phyloP scores from a whole-genome alignment of 2,888 invertebrate genomes.

The Tiphia femorata region DNA sequence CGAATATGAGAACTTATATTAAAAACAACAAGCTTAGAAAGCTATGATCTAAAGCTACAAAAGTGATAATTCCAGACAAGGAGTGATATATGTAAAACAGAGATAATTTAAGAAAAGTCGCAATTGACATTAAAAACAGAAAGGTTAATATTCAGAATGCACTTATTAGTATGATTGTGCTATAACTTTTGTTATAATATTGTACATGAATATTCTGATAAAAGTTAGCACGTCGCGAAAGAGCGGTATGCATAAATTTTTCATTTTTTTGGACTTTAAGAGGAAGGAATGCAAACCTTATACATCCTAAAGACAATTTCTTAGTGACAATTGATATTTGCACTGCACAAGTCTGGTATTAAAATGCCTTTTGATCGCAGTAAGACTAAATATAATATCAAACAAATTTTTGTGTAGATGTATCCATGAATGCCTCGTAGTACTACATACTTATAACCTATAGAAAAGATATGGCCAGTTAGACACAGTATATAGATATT shows the following conservation, averaged over 20 bases:
- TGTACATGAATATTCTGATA: slow-evolving; percentile 10
- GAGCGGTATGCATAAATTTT: slow-evolving; percentile 2
- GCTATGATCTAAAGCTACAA: slow-evolving; percentile 28
- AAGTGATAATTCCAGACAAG: slow-evolving; percentile 51
- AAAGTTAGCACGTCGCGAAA: too few species aligned
- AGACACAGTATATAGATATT: slow-evolving; percentile 21
- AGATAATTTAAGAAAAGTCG: slow-evolving; percentile 32
- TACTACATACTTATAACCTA: slow-evolving; percentile 33
- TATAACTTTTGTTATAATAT: slow-evolving; percentile 37
- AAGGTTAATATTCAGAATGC: slow-evolving; percentile 35
- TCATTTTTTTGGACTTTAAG: slow-evolving; percentile 14
- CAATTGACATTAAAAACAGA: slow-evolving; percentile 26
- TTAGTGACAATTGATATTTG: slow-evolving; percentile 6
- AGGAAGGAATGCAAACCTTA: slow-evolving; percentile 9
- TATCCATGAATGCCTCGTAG: slow-evolving; percentile 41
- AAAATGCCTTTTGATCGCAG: slow-evolving; percentile 23
- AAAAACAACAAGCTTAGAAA: slow-evolving; percentile 6
- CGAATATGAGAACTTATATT: not conserved
- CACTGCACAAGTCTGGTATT: slow-evolving; percentile 27
- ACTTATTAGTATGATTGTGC: slow-evolving; percentile 47
- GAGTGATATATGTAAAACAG: slow-evolving; percentile 44
- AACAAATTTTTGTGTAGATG: slow-evolving; percentile 28
- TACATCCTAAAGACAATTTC: not conserved
- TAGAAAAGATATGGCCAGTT: slow-evolving; percentile 41
- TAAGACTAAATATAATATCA: slow-evolving; percentile 19